phyloP scores from a whole-genome alignment of 53 echinoderm and acorn worm genomes.

The Holothuria scabra region DNA sequence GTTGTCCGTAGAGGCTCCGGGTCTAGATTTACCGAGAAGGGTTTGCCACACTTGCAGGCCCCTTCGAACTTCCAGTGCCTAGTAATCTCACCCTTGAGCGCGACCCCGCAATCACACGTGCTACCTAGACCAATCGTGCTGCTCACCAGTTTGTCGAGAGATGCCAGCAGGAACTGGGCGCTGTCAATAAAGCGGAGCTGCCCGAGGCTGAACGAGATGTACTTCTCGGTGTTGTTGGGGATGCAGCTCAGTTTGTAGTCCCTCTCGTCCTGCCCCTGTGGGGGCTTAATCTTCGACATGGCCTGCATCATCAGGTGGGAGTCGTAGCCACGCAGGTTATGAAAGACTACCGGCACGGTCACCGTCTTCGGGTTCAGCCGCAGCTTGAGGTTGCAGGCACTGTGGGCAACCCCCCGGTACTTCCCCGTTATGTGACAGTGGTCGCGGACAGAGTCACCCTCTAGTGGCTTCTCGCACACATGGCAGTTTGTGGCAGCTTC shows the following conservation, averaged over 20 bases:
- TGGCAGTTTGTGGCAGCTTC: not conserved
- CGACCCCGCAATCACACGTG: too few species aligned
- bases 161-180: slow-evolving; percentile 48
- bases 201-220: not conserved
- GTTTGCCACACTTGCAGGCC: too few species aligned
- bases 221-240: slow-evolving; percentile 58
- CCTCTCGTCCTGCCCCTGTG: too few species aligned
- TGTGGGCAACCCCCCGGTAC: slow-evolving; percentile 54
- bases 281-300: slow-evolving; percentile 45
- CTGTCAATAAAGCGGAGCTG: slow-evolving; percentile 61
- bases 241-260: slow-evolving; percentile 38
- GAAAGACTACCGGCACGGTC: slow-evolving; percentile 50
- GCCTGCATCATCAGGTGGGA: slow-evolving; percentile 55
- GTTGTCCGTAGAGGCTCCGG: too few species aligned
- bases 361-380: slow-evolving; percentile 36
- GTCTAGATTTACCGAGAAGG: too few species aligned
- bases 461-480: not conserved
- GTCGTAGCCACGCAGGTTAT: slow-evolving; percentile 57
- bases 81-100: too few species aligned
- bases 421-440: slow-evolving; percentile 55
- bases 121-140: not conserved
- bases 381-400: slow-evolving; percentile 54
- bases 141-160: slow-evolving; percentile 46
- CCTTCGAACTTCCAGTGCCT: too few species aligned
- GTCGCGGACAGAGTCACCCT: slow-evolving; percentile 28